phyloP scores from a whole-genome alignment of 2,797 vertebrate species.

The Helarctos malayanus region DNA sequence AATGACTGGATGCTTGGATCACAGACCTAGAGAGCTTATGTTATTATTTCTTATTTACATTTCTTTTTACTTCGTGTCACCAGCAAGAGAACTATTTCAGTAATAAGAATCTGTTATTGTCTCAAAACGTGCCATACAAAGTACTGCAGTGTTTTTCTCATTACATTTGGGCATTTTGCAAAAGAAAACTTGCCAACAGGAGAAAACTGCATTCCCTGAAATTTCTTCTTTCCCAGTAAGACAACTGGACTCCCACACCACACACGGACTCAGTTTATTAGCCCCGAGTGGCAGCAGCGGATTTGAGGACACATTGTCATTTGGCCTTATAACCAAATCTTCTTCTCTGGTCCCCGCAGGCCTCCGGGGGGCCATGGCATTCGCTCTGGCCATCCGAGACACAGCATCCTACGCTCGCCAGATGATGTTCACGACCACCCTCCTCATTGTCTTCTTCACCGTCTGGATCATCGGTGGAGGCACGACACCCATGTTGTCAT shows the following conservation, averaged over 20 bases:
- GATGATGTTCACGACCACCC: slow-evolving; percentile 99
- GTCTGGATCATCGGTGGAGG: slow-evolving; percentile 99
- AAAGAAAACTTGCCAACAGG: slow-evolving; percentile 13
- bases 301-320: background rate
- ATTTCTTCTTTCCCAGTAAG: slow-evolving; percentile 39
- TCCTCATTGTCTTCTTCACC: slow-evolving; percentile 98
- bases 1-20: background rate
- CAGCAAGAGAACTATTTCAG: slow-evolving; percentile 40
- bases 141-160: background rate
- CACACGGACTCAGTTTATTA: background rate
- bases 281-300: background rate
- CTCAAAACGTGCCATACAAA: slow-evolving; percentile 26
- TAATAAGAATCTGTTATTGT: background rate
- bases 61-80: slow-evolving; percentile 50
- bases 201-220: background rate
- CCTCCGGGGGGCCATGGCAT: slow-evolving; percentile 98
- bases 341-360: slow-evolving; percentile 88
- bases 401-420: slow-evolving; percentile 97
- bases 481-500: slow-evolving; percentile 98
- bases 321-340: slow-evolving; percentile 1
- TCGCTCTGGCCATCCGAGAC: slow-evolving; percentile 97
- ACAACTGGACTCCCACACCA: background rate
- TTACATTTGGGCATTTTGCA: slow-evolving; percentile 22
- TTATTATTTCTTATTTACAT: slow-evolving; percentile 43
- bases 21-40: slow-evolving; percentile 36